Base-by-base conservation (phyloP, 2,888 invertebrate species). In the Vannuccia rotundouncinata region DNA sequence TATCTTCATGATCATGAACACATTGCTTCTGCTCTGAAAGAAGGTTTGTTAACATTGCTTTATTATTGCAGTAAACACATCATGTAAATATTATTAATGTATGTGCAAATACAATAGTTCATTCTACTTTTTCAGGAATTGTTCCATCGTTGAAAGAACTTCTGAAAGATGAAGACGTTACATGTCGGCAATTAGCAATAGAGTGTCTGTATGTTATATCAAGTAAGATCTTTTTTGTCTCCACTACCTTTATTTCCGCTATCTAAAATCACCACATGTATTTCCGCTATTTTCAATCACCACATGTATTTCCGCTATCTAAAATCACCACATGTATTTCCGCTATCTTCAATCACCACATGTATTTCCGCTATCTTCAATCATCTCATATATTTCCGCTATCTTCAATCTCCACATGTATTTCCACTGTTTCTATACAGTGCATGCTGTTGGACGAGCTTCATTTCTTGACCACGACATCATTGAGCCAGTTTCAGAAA, bases 1-100 rank as follows among this genome's bases (percentile, higher is more conserved):
- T 86, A 87, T 82, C 83, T 88, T 13, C 88, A 88, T 83, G 88
- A 88, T 81, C 87, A 87, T 27, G 88, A 88, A 82, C 86, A 88
- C 81, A 87, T 88, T 5, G 80, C 79, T 5, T 29, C 79, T 0
- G 80, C 80, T 13, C 27, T 80, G 22, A 10, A 80, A 28, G 79
- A 79, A 80, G 79, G 79, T 79, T 10, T 10, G 2, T 78, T 29
- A 17, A 1, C 17, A 1, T 28, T 74, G 27, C 10, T 5, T 76
- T 77, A 22, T n/a, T n/a, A n/a, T n/a, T n/a, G n/a, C n/a, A n/a
- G n/a, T 17, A 13, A 59, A 17, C 17, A 59, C 17, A 13, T 59
- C 17, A 17, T 17, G 13, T 13, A 59, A 13, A 17, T 17, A 59
- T 59, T 17, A 59, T 17, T 59, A 59, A 59, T 17, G 17, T 17